Evolutionary conservation across 2,888 invertebrate species (phyloP), one percentile per base, ranked within the genome.

Genomic region (Pimpla rufipes): DNA sequence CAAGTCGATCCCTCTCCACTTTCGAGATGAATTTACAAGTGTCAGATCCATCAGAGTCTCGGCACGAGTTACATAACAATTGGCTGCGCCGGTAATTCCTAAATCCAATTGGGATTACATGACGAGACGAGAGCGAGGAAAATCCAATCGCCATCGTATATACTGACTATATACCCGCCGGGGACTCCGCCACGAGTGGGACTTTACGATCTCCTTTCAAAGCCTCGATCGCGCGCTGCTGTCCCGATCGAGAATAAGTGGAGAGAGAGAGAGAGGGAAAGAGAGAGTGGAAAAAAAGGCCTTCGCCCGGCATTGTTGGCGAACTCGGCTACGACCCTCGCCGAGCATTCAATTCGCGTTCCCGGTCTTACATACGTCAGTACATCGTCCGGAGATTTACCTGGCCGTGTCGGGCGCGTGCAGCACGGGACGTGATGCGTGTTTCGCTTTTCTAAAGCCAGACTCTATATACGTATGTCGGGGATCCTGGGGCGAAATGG

Each of bases 91-190:
- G 50, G 52, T 62, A 62, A 74, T 62, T 35, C 50, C 21, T 21
- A 74, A 74, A 74, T 74, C 74, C 74, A 74, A 74, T 74, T 74
- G 74, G 62, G 47, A 62, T 74, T 74, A 37, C 18, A 13, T n/a
- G 62, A 37, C 59, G 13, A 62, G 62, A 74, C 74, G 62, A 47
- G 62, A 59, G 47, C n/a, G 71, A 35, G 18, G 73, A 11, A 62
- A 74, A 74, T 74, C 74, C 47, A 59, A 74, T 74, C 62, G 47
- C 37, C 45, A 74, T 62, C 62, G 47, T 62, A 62, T 10, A 45
- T 5, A 37, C 16, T n/a, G n/a, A 29, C 29, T 29, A 29, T 29
- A 29, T 18, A 59, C 16, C 11, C 45, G 18, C 35, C 18, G 13
- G 45, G 59, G 21, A 10, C 74, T n/a, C 47, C n/a, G n/a, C n/a